These are phyloP conservation scores for Platysternon megacephalum DNA, from an alignment of 2,113 vertebrate genomes.

Conservation along the genomic window DNA sequence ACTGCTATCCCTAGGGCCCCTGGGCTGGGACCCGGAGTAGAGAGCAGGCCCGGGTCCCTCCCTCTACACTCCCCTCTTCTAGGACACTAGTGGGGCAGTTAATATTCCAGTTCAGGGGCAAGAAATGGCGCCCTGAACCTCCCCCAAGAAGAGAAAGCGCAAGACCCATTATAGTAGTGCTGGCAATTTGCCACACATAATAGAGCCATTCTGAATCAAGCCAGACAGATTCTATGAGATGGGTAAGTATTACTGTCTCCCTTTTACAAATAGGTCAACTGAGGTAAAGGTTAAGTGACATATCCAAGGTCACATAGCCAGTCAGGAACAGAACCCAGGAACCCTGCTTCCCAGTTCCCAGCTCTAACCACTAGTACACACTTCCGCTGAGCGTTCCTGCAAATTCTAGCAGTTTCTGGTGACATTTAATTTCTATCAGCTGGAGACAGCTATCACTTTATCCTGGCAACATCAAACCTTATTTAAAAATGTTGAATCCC, in stretches of 20 bases:
- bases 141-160: too few relatives aligned
- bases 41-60: too few relatives aligned
- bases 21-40: too few relatives aligned
- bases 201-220: not conserved
- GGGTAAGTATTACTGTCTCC: not conserved
- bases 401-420: not conserved
- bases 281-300: rapidly evolving
- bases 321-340: not conserved
- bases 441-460: not conserved
- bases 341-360: not conserved
- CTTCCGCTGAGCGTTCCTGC: not conserved
- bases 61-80: too few relatives aligned
- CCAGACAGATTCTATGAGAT: not conserved
- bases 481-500: not conserved
- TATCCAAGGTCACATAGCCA: rapidly evolving
- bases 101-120: too few relatives aligned
- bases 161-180: too few relatives aligned
- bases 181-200: too few relatives aligned
- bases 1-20: too few relatives aligned
- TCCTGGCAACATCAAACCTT: not conserved
- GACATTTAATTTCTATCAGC: not conserved
- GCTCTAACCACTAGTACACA: not conserved
- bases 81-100: too few relatives aligned
- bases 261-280: not conserved
- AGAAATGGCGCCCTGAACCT: too few relatives aligned